These are phyloP conservation scores for Mellivora capensis DNA, from an alignment of 2,113 vertebrate genomes.

Conservation along the genomic window DNA sequence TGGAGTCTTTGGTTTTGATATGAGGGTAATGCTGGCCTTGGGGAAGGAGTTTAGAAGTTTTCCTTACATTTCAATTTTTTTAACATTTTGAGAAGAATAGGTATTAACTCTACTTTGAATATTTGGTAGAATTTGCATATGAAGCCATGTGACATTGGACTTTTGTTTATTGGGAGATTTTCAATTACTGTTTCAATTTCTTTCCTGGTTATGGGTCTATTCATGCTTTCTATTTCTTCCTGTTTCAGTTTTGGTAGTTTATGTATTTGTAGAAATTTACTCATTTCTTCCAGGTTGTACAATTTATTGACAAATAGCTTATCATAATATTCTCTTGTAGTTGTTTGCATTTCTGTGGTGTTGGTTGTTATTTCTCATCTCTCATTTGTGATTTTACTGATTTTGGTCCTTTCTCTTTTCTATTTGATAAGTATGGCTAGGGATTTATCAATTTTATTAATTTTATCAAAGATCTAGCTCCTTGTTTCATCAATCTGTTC, in stretches of 20 bases:
- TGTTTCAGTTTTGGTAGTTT: background rate
- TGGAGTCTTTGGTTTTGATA: background rate
- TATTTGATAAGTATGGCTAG: too few species aligned
- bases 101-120: too few species aligned
- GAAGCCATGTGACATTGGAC: too few species aligned
- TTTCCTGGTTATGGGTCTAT: background rate
- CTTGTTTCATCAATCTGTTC: too few species aligned
- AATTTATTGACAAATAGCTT: background rate
- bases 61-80: too few species aligned
- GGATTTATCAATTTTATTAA: too few species aligned
- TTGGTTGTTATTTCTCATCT: background rate
- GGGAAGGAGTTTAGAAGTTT: background rate
- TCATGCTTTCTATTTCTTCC: background rate
- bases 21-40: background rate
- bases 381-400: background rate
- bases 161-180: background rate
- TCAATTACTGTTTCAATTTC: background rate
- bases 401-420: too few species aligned
- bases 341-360: background rate
- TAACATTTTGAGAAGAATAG: too few species aligned
- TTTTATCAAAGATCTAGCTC: too few species aligned
- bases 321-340: background rate
- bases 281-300: background rate
- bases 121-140: too few species aligned
- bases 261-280: background rate